phyloP scores from a whole-genome alignment of 2,797 vertebrate genomes.

The Sphaeramia orbicularis region DNA sequence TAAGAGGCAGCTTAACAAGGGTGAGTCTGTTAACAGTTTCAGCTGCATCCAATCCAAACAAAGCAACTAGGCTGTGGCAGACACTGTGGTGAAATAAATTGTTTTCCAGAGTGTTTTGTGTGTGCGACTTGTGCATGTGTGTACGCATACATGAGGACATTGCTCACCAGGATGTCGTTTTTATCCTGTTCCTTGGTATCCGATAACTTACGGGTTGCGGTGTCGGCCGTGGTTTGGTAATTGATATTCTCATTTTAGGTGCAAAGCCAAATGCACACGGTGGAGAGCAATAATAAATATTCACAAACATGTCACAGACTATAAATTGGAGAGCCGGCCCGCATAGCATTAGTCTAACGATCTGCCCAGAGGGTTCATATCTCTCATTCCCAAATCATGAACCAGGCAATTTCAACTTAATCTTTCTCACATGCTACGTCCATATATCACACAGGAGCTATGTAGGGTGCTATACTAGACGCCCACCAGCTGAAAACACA shows the following conservation, averaged over 20 bases:
- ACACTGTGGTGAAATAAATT: constrained; percentile 62
- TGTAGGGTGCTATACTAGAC: constrained; percentile 29
- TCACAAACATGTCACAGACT: constrained; percentile 69
- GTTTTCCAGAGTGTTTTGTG: constrained; percentile 55
- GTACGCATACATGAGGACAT: constrained; percentile 16
- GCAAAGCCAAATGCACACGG: constrained; percentile 61
- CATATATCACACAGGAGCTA: constrained; percentile 61
- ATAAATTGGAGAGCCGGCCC: constrained; percentile 66
- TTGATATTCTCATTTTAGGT: constrained; percentile 75
- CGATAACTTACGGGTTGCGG: constrained; percentile 25
- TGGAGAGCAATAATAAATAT: constrained; percentile 75
- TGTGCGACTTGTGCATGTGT: constrained; percentile 21
- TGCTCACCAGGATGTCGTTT: constrained; percentile 25
- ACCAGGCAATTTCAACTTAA: constrained; percentile 72
- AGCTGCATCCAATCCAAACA: constrained; percentile 72
- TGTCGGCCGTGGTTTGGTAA: constrained; percentile 57
- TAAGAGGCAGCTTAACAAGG: constrained; percentile 65
- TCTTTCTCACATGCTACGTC: constrained; percentile 73
- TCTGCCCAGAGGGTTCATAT: constrained; percentile 68
- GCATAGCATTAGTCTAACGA: constrained; percentile 70
- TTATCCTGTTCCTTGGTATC: constrained; percentile 27
- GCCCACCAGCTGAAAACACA: constrained; percentile 73
- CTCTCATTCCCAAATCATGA: constrained; percentile 68
- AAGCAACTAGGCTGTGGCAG: constrained; percentile 57
- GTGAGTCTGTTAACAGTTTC: constrained; percentile 64